Conservation (phyloP, 2,113 vertebrate species). For the Mustela nigripes region DNA sequence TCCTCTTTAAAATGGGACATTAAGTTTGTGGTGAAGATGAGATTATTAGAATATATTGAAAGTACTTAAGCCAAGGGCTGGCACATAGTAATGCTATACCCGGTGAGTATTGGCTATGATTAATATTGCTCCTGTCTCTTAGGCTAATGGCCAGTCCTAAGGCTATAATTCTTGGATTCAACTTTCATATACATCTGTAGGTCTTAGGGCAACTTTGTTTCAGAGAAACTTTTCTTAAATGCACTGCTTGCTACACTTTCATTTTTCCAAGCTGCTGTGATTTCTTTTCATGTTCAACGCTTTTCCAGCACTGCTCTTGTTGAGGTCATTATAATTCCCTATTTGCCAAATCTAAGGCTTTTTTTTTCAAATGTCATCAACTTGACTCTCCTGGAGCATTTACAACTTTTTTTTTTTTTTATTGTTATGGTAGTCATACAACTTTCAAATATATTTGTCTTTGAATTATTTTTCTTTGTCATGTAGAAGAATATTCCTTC, state of each 20-base stretch:
- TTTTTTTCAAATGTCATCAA: background rate
- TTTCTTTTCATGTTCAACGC: background rate
- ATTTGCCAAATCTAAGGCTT: background rate
- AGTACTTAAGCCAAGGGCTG: background rate
- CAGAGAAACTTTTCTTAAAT: background rate
- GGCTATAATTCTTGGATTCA: background rate
- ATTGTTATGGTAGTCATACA: too few relatives aligned
- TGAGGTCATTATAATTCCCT: background rate
- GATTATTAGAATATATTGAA: background rate
- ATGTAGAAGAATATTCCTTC: background rate
- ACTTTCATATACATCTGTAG: background rate
- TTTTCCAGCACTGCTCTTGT: background rate
- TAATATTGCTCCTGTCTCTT: background rate
- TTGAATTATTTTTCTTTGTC: background rate
- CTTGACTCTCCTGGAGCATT: background rate
- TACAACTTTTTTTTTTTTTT: background rate
- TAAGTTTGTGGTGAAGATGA: background rate
- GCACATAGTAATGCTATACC: fast-evolving
- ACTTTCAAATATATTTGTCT: background rate
- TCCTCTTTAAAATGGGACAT: background rate
- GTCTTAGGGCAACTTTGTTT: background rate
- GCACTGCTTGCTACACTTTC: background rate
- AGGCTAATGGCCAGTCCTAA: background rate
- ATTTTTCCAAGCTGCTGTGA: background rate
- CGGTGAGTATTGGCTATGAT: background rate